Evolutionary conservation across 2,797 vertebrate species (phyloP), one percentile per base, ranked within the genome.

Genomic region (Acipenser ruthenus): DNA sequence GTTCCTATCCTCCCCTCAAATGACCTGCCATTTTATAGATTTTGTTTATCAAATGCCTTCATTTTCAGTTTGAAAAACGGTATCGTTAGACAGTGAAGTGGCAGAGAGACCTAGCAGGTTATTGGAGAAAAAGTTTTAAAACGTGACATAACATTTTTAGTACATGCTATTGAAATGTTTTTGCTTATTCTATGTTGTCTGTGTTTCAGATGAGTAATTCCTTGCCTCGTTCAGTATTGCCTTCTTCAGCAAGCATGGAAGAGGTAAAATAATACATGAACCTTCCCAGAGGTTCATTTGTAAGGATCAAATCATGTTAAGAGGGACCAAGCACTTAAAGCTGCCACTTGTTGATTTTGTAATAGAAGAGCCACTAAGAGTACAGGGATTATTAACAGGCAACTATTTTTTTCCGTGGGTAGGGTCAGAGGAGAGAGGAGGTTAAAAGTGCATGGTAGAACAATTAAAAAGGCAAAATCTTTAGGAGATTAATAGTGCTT

Each of bases 151-250:
- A 55, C 53, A 10, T 55, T 37, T 37, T 37, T 37, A 5, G 37
- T 37, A 58, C 55, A 58, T 58, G 10, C 12, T 11, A 7, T 2
- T 13, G 3, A 6, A 15, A 37, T 6, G 12, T 58, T 58, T n/a
- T 58, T 58, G 55, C 55, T 58, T 67, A 48, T 7, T 8, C 12
- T 66, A 18, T 71, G 8, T 69, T 79, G 49, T 74, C 48, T 74
- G 75, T 71, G n/a, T 63, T 55, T 62, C 82, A 92, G 90, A 91
- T 88, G 87, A 75, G 88, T 48, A 87, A 86, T 66, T 85, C 77
- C 50, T 66, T 73, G 0, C 84, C 89, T 11, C 82, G 59, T 47
- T 3, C 64, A 7, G 81, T 79, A n/a, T 49, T 2, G 4, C 61
- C 49, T 6, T 60, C 53, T 50, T 18, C 6, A 1, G 6, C 73